A percentile compares a stretch with the other conserved stretches of the same genome.
Conservation (phyloP, 23 tunicate species). For the Diplosoma virens region DNA sequence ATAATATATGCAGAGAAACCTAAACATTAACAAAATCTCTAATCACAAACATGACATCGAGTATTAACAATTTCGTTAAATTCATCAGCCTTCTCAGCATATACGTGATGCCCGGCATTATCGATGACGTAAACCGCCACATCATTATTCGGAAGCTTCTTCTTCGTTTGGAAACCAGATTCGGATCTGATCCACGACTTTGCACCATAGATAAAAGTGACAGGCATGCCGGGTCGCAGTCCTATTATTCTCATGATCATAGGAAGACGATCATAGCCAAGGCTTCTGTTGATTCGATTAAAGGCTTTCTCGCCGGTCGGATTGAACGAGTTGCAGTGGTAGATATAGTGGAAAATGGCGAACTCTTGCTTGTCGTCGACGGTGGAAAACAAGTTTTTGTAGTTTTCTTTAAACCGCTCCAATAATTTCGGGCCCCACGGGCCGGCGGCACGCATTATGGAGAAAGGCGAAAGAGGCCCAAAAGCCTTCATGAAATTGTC, state of each 20-base stretch:
- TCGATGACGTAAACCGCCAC: conserved; percentile 14
- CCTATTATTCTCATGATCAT: conserved; percentile 13
- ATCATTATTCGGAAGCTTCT: neutral
- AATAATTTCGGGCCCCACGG: conserved; percentile 14
- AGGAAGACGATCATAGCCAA: conserved; percentile 11
- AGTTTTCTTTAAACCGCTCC: neutral
- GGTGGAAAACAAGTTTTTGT: neutral
- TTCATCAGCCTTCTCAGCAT: conserved; percentile 1
- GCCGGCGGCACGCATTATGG: conserved; percentile 31
- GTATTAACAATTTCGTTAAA: neutral
- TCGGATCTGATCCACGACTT: conserved; percentile 20
- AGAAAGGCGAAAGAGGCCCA: conserved; percentile 19
- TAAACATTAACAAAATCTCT: too few species aligned
- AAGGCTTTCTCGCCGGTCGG: conserved; percentile 39
- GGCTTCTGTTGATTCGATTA: neutral
- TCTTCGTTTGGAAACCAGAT: neutral
- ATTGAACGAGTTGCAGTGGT: conserved; percentile 34
- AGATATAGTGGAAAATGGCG: conserved; percentile 27
- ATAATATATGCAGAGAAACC: too few species aligned
- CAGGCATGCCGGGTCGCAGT: conserved; percentile 10
- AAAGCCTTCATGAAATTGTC: neutral
- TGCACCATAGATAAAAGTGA: conserved; percentile 27
- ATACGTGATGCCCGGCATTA: neutral
- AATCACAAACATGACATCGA: neutral
- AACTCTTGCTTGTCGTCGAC: neutral